These are phyloP conservation scores for Trichoplusia ni DNA, from an alignment of 1,140 invertebrate species.

Conservation along the genomic window DNA sequence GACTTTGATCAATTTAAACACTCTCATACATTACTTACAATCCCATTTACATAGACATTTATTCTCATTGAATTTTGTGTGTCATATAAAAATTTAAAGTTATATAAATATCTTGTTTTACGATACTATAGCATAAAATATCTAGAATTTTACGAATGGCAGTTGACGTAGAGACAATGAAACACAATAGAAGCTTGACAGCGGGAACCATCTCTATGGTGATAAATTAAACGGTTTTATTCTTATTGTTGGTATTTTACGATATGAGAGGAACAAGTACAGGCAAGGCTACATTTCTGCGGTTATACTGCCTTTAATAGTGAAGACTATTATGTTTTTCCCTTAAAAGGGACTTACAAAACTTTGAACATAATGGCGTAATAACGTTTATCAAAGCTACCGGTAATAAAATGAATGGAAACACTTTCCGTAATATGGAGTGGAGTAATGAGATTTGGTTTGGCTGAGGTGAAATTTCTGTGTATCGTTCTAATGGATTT, in stretches of 20 bases:
- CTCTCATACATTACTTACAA: conserved; percentile 15
- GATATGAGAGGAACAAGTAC: conserved; percentile 19
- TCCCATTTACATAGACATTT: conserved; percentile 6
- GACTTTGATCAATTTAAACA: background rate
- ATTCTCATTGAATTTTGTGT: conserved; percentile 14
- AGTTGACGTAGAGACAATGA: conserved; percentile 27
- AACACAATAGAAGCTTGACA: conserved; percentile 28
- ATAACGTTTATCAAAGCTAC: too few species aligned
- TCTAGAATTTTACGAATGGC: conserved; percentile 23
- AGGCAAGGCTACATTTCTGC: conserved; percentile 7
- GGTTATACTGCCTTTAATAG: conserved; percentile 8
- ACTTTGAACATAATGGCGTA: background rate
- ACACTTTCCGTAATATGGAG: too few species aligned
- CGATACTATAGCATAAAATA: conserved; percentile 26
- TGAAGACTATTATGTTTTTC: conserved; percentile 6
- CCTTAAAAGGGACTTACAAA: background rate
- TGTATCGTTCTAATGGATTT: too few species aligned
- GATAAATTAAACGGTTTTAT: conserved; percentile 34
- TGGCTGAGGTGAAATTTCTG: too few species aligned
- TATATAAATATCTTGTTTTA: conserved; percentile 27
- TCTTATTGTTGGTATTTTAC: conserved; percentile 28
- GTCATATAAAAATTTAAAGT: conserved; percentile 24
- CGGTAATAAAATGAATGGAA: too few species aligned
- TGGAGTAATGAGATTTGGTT: too few species aligned
- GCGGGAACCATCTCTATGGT: conserved; percentile 23